Percentiles rank a stretch among this genome's conserved stretches.
phyloP scores from a whole-genome alignment of 2,888 invertebrate species.

The Noctua pronuba region DNA sequence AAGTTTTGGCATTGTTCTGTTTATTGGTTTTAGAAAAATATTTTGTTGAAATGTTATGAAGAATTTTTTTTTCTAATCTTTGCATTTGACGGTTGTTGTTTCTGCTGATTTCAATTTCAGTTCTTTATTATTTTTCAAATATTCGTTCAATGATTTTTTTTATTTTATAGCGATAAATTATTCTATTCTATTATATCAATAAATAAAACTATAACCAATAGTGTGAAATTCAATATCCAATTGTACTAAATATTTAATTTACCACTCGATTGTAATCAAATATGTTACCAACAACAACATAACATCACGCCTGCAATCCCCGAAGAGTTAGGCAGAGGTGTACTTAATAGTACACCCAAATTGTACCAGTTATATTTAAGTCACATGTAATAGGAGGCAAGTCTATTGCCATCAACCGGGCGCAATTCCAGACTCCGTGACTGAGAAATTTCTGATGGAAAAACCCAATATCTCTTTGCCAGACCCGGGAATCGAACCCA shows the following conservation, averaged over 20 bases:
- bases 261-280: neutral
- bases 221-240: neutral
- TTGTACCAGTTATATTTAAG: no score
- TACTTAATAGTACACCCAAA: no score
- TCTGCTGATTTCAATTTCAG: conserved; percentile 5
- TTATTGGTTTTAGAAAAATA: conserved; percentile 29
- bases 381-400: no score
- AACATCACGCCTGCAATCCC: no score
- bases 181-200: no score
- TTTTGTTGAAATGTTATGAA: neutral
- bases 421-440: no score
- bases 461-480: no score
- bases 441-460: no score
- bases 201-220: neutral
- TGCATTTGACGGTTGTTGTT: conserved; percentile 20
- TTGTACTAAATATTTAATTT: neutral
- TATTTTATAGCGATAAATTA: neutral
- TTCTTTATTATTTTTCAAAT: neutral
- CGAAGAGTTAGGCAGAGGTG: no score
- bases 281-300: conserved; percentile 2
- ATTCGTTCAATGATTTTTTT: neutral
- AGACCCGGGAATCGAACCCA: no score
- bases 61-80: conserved; percentile 13
- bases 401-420: no score
- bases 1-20: conserved; percentile 16